phyloP scores from a whole-genome alignment of 2,888 invertebrate genomes.

The Lathronympha strigana region DNA sequence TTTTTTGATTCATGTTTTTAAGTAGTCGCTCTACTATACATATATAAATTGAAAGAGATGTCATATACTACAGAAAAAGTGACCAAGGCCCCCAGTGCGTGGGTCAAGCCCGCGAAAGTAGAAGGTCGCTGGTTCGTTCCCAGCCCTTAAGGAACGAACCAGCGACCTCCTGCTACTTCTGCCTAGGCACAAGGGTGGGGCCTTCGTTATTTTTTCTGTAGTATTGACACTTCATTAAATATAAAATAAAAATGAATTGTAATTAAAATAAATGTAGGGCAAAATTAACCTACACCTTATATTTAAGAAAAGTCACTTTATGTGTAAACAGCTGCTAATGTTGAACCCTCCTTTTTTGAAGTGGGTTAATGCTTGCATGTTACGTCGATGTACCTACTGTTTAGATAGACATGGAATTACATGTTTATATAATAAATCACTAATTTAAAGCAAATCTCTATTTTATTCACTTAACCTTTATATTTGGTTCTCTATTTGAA shows the following conservation, averaged over 20 bases:
- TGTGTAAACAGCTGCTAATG: neutral
- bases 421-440: conserved; percentile 13
- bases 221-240: too few relatives aligned
- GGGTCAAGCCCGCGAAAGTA: too few relatives aligned
- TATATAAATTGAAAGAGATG: too few relatives aligned
- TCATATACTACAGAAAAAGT: too few relatives aligned
- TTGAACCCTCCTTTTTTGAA: neutral
- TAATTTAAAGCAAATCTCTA: neutral
- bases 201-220: too few relatives aligned
- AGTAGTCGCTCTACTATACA: too few relatives aligned
- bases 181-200: too few relatives aligned
- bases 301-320: neutral
- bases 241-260: neutral
- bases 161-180: too few relatives aligned
- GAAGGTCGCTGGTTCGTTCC: too few relatives aligned
- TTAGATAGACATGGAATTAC: conserved; percentile 1
- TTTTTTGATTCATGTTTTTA: too few relatives aligned
- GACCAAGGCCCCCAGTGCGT: too few relatives aligned
- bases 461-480: neutral
- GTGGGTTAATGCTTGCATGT: conserved; percentile 3
- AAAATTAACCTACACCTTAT: neutral
- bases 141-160: too few relatives aligned
- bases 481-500: neutral
- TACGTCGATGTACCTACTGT: neutral
- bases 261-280: neutral